Percentiles rank a stretch among this genome's conserved stretches.
Conservation (phyloP, 2,113 vertebrate species). For the Piliocolobus tephrosceles region DNA sequence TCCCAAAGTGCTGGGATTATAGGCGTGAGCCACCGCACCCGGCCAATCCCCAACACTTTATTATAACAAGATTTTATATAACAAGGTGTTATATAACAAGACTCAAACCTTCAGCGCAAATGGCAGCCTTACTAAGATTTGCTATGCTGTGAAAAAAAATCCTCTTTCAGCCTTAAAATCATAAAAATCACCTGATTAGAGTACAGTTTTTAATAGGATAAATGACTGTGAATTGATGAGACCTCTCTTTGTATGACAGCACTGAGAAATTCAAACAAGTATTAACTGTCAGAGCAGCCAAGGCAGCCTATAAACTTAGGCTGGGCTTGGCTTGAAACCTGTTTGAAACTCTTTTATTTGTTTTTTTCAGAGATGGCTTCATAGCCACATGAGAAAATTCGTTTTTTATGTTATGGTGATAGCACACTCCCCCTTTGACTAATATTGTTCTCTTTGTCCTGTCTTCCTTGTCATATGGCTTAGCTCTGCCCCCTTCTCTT, state of each 20-base stretch:
- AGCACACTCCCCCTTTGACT: not conserved
- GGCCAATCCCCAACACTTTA: not conserved
- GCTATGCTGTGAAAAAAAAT: too few species aligned
- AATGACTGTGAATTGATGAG: not conserved
- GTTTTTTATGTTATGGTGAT: not conserved
- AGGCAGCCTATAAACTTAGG: not conserved
- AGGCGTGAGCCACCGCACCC: too few species aligned
- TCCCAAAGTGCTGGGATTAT: too few species aligned
- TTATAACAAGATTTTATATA: too few species aligned
- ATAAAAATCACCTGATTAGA: not conserved
- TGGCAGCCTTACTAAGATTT: not conserved
- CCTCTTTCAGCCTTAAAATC: not conserved
- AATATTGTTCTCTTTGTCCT: not conserved
- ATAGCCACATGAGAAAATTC: not conserved
- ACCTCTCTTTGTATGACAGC: not conserved
- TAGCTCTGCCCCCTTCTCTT: not conserved
- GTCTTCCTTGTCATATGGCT: accelerated
- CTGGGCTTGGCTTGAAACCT: not conserved
- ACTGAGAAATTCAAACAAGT: not conserved
- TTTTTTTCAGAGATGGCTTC: not conserved
- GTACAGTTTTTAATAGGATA: not conserved
- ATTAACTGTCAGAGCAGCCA: not conserved
- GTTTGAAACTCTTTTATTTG: not conserved
- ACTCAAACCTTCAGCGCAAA: not conserved
- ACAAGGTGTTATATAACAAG: too few species aligned